Conservation (phyloP, 2,113 vertebrate genomes). For the Speoplatyrhinus poulsoni region DNA sequence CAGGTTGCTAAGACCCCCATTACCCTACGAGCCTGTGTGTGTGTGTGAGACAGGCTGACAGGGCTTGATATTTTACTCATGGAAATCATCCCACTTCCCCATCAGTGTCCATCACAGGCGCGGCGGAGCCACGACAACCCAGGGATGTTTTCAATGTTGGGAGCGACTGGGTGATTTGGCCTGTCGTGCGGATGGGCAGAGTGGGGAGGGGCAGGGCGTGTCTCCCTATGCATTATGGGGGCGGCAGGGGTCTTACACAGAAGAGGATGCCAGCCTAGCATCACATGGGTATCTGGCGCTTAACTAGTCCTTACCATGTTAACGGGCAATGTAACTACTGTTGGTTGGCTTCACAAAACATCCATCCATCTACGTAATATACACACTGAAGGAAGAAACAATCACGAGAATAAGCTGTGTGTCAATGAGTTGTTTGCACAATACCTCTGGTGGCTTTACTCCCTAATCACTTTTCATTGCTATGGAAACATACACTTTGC, state of each 20-base stretch:
- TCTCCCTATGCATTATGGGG: conserved; percentile 74
- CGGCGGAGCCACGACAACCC: conserved; percentile 22
- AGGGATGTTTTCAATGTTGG: conserved; percentile 68
- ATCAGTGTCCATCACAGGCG: conserved; percentile 71
- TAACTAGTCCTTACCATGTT: conserved; percentile 48
- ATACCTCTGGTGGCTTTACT: conserved; percentile 23
- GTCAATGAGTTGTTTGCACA: conserved; percentile 8
- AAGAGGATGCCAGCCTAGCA: conserved; percentile 23
- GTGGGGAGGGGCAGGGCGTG: conserved; percentile 61
- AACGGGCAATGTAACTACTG: conserved; percentile 19
- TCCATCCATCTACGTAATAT: not conserved
- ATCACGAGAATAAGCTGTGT: conserved; percentile 24
- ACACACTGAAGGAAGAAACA: too few relatives aligned
- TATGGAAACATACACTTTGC: not conserved
- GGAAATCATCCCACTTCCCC: conserved; percentile 67
- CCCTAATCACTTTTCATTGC: conserved; percentile 38
- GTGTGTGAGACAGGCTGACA: conserved; percentile 55
- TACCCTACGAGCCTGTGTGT: conserved; percentile 36
- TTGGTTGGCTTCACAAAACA: not conserved
- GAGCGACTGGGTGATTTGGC: conserved; percentile 58
- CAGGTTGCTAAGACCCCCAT: conserved; percentile 16
- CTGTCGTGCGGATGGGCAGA: conserved; percentile 48
- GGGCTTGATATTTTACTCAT: conserved; percentile 70
- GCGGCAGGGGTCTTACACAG: conserved; percentile 63
- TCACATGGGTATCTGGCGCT: conserved; percentile 59